Evolutionary conservation across 2,113 vertebrate genomes (phyloP).

Genomic region (Alectura lathami): DNA sequence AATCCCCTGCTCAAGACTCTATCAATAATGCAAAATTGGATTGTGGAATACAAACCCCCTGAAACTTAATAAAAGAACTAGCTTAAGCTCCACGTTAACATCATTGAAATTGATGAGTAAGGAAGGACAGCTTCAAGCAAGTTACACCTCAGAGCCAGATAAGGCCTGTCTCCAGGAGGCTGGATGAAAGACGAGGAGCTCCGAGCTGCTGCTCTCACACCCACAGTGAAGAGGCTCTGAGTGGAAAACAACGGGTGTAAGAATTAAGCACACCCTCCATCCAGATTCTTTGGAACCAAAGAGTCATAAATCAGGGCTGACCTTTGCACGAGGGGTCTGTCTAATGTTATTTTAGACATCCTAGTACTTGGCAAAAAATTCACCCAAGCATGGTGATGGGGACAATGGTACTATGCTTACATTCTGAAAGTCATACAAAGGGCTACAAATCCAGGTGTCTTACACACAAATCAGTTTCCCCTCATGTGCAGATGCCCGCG

Average conservation of each 20-base stretch:
- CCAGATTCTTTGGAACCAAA: neutral
- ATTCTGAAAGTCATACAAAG: neutral
- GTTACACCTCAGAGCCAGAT: neutral
- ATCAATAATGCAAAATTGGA: constrained; percentile 62
- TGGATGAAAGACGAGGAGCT: neutral
- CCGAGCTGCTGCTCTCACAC: neutral
- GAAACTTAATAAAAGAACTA: constrained; percentile 50
- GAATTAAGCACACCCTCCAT: constrained; percentile 14
- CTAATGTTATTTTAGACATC: neutral
- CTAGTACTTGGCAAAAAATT: neutral
- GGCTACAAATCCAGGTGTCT: neutral
- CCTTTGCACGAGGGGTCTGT: neutral
- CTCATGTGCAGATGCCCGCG: neutral
- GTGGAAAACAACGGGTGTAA: neutral
- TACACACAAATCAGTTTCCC: neutral
- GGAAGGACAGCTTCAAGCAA: constrained; percentile 29
- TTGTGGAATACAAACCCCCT: constrained; percentile 36
- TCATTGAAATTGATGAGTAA: constrained; percentile 15
- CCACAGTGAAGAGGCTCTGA: neutral
- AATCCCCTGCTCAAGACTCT: constrained; percentile 51
- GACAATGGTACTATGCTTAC: neutral
- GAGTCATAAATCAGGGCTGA: neutral
- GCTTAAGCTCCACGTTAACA: constrained; percentile 39
- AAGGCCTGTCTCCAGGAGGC: constrained; percentile 2
- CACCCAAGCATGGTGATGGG: neutral